Evolutionary conservation across 2,888 invertebrate species (phyloP).

Genomic region (Iphiclides podalirius): DNA sequence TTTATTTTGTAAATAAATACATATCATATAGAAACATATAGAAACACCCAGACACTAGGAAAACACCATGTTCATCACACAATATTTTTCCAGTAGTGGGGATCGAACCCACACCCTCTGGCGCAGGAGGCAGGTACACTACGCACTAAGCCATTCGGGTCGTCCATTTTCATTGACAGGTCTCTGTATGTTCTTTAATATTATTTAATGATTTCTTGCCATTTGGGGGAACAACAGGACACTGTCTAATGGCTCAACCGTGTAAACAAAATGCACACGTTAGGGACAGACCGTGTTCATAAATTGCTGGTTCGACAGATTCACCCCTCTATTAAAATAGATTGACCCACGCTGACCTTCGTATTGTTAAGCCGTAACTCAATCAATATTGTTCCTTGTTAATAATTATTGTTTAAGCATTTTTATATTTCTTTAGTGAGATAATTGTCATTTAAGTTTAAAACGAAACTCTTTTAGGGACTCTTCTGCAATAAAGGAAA

Average conservation of each 20-base stretch:
- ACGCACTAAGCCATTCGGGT: no score
- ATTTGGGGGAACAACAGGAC: background rate
- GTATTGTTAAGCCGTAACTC: slow-evolving; percentile 2
- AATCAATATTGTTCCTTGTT: slow-evolving; percentile 14
- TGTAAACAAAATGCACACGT: slow-evolving; percentile 5
- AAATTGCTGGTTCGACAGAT: slow-evolving; percentile 32
- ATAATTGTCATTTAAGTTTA: background rate
- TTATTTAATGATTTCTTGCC: no score
- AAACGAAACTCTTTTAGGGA: slow-evolving; percentile 11
- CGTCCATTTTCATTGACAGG: no score
- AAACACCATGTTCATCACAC: no score
- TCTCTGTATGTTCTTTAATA: no score
- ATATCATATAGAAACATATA: no score
- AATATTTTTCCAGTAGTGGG: no score
- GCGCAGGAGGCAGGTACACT: no score
- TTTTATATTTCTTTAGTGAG: no score
- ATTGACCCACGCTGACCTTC: slow-evolving; percentile 25
- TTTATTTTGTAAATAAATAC: no score
- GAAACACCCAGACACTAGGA: no score
- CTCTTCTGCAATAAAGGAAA: background rate
- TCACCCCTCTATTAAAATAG: slow-evolving; percentile 36
- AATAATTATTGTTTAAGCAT: slow-evolving; percentile 17
- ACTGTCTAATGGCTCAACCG: slow-evolving; percentile 6
- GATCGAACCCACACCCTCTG: no score
- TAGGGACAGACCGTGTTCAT: slow-evolving; percentile 6